A percentile compares a stretch with the other conserved stretches of the same genome.
Conservation (phyloP, 2,888 invertebrate genomes). For the Chironomus riparius region DNA sequence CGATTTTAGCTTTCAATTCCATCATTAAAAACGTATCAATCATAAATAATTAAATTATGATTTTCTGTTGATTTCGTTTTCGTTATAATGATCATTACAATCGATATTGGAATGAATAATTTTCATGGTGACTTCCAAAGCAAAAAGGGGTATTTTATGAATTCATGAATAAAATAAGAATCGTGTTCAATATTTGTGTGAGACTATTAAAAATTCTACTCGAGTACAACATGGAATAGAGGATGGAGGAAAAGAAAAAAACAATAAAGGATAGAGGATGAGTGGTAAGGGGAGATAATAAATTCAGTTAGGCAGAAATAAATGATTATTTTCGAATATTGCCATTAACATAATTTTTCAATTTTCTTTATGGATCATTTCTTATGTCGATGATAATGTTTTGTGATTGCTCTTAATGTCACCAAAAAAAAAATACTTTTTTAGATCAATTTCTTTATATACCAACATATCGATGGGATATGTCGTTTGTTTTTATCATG, state of each 20-base stretch:
- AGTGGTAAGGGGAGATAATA: not conserved
- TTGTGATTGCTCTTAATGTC: not conserved
- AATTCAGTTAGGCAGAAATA: not conserved
- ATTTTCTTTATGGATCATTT: conserved; percentile 19
- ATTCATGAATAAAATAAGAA: too few species aligned
- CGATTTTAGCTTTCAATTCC: too few species aligned
- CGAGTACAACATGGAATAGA: too few species aligned
- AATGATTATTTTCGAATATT: not conserved
- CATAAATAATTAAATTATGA: not conserved
- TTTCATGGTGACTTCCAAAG: too few species aligned
- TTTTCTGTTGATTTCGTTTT: not conserved
- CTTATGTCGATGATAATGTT: not conserved
- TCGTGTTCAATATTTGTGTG: too few species aligned
- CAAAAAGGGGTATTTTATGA: too few species aligned
- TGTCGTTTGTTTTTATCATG: not conserved
- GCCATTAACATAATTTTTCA: conserved; percentile 23
- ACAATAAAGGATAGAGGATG: not conserved
- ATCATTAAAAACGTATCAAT: too few species aligned
- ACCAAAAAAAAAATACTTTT: not conserved
- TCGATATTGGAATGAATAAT: too few species aligned
- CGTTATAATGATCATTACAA: not conserved
- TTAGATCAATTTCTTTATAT: not conserved
- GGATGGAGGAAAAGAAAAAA: not conserved
- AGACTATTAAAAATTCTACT: too few species aligned
- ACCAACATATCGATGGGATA: not conserved